Conservation (phyloP, 1,140 invertebrate genomes). For the Pseudomyrmex concolor region DNA sequence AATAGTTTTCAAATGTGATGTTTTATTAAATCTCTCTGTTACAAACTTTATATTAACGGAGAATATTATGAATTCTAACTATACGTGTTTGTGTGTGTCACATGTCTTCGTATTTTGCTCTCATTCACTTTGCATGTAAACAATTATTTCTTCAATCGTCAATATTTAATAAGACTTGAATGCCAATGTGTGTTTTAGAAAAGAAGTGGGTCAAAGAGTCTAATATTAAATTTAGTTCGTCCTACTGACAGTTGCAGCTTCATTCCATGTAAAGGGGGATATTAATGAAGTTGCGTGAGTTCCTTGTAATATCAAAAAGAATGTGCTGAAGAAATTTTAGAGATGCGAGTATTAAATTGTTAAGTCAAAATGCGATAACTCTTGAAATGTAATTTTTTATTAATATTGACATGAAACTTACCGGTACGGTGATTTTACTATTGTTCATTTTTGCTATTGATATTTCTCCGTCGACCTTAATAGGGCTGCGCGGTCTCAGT, state of each 20-base stretch:
- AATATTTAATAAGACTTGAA: background rate
- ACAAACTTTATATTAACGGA: too few species aligned
- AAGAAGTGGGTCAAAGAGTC: slow-evolving; percentile 10
- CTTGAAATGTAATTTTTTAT: background rate
- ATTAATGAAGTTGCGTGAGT: slow-evolving; percentile 69
- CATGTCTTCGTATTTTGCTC: background rate
- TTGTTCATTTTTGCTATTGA: slow-evolving; percentile 87
- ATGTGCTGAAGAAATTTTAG: background rate
- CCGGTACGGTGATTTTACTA: slow-evolving; percentile 87
- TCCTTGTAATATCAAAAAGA: slow-evolving; percentile 62
- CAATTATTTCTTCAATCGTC: background rate
- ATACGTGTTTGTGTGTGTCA: too few species aligned
- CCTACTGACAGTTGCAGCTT: slow-evolving; percentile 57
- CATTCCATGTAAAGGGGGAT: slow-evolving; percentile 25
- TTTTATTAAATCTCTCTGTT: background rate
- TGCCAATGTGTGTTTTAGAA: background rate
- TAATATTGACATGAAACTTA: slow-evolving; percentile 81
- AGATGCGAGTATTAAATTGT: background rate
- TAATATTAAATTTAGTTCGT: slow-evolving; percentile 68
- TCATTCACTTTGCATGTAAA: background rate
- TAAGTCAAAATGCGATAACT: background rate
- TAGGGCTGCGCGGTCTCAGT: slow-evolving; percentile 86
- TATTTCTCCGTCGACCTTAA: slow-evolving; percentile 89
- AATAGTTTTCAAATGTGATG: background rate
- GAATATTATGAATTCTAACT: background rate